Conservation (phyloP, 2,113 vertebrate genomes). For the Onychostruthus taczanowskii region DNA sequence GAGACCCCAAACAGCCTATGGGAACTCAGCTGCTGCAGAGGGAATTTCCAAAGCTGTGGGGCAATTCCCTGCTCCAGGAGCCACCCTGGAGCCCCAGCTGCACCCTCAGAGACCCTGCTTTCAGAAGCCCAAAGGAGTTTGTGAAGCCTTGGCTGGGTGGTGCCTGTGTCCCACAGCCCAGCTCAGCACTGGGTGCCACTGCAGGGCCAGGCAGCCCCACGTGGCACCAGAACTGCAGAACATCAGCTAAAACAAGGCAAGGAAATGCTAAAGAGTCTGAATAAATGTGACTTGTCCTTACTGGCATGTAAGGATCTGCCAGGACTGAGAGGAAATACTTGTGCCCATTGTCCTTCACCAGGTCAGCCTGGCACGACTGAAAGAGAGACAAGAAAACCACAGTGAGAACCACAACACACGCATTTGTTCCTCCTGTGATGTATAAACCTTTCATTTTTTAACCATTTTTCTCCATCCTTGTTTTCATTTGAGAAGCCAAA, state of each 20-base stretch:
- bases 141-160: rapidly evolving
- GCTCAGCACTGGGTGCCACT: background rate
- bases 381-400: conserved; percentile 2
- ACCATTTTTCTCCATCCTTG: background rate
- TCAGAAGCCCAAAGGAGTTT: rapidly evolving
- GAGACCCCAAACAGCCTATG: background rate
- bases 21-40: background rate
- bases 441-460: background rate
- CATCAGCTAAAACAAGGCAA: background rate
- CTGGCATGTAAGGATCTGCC: conserved; percentile 97
- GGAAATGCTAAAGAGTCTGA: background rate
- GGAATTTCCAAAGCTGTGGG: background rate
- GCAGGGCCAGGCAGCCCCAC: background rate
- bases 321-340: conserved; percentile 99
- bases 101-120: background rate
- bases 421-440: background rate
- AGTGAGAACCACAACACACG: background rate
- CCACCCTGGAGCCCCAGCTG: background rate
- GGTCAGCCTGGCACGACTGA: conserved; percentile 96
- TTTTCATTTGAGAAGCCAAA: background rate
- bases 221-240: background rate
- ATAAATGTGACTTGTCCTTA: conserved; percentile 71
- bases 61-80: background rate
- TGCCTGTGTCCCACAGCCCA: rapidly evolving
- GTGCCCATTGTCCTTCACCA: conserved; percentile 98